A percentile compares a stretch with the other conserved stretches of the same genome.
phyloP scores from a whole-genome alignment of 2,113 vertebrate genomes.

The Pomatorhinus ruficollis region DNA sequence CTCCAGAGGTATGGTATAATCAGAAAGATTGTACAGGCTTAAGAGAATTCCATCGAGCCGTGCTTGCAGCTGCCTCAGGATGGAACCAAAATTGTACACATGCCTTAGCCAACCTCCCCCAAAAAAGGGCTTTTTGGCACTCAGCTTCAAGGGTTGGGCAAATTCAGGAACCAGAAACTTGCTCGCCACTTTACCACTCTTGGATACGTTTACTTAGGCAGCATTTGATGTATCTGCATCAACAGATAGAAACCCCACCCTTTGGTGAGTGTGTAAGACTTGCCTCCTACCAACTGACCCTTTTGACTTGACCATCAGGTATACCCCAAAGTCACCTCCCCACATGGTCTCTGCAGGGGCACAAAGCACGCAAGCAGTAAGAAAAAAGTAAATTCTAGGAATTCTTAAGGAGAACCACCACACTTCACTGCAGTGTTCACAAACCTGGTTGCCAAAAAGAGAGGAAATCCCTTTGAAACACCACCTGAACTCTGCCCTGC shows the following conservation, averaged over 20 bases:
- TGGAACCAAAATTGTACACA: neutral
- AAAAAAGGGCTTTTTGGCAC: neutral
- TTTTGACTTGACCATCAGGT: neutral
- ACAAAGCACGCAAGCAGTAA: accelerated
- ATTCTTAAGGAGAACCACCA: neutral
- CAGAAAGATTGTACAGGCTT: neutral
- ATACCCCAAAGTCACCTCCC: neutral
- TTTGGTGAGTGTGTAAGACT: no score
- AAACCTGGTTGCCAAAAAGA: neutral
- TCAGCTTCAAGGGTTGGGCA: neutral
- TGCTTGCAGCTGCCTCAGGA: neutral
- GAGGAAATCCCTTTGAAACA: neutral
- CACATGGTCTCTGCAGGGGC: neutral
- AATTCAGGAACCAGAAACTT: neutral
- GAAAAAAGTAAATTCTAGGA: neutral
- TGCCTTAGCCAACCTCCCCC: neutral
- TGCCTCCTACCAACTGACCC: neutral
- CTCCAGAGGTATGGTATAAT: neutral
- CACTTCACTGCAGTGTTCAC: neutral
- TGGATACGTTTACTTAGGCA: neutral
- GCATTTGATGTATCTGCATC: neutral
- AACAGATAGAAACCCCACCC: neutral
- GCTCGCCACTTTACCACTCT: accelerated
- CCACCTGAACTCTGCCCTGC: neutral
- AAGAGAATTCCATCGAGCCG: neutral